Conservation (phyloP, 2,888 invertebrate species). For the Candidula unifasciata region DNA sequence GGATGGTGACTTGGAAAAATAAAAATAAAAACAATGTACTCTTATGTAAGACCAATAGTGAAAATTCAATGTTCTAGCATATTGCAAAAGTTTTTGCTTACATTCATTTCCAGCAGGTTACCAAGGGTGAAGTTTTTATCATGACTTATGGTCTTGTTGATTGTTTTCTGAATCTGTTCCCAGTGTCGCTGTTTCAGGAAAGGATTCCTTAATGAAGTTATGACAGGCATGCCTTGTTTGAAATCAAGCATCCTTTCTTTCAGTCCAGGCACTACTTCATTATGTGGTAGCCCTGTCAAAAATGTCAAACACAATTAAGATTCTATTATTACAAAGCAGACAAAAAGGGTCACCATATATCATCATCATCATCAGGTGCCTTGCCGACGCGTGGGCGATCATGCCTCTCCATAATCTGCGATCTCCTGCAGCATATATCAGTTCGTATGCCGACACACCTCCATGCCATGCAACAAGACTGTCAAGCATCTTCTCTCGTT, state of each 20-base stretch:
- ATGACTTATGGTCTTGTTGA: constrained; percentile 73
- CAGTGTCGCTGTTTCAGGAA: constrained; percentile 76
- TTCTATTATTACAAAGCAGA: too few relatives aligned
- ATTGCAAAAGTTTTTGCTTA: constrained; percentile 55
- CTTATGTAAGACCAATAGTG: too few relatives aligned
- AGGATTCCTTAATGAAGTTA: constrained; percentile 77
- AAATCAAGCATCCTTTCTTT: constrained; percentile 77
- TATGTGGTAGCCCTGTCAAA: constrained; percentile 74
- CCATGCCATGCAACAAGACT: too few relatives aligned
- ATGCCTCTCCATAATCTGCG: too few relatives aligned
- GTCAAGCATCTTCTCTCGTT: too few relatives aligned
- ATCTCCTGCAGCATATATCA: too few relatives aligned
- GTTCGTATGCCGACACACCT: too few relatives aligned
- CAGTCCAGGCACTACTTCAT: constrained; percentile 76
- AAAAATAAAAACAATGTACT: too few relatives aligned
- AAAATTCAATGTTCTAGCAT: not conserved
- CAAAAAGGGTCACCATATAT: too few relatives aligned
- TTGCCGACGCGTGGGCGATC: too few relatives aligned
- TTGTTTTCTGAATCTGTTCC: constrained; percentile 75
- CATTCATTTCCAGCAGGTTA: constrained; percentile 77
- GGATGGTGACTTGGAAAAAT: too few relatives aligned
- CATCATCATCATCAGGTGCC: too few relatives aligned
- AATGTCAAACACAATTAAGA: not conserved
- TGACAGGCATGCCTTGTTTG: constrained; percentile 77
- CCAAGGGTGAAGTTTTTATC: constrained; percentile 77